These are phyloP conservation scores for Branchinecta lindahli DNA, from an alignment of 1,140 invertebrate species.

Conservation along the genomic window DNA sequence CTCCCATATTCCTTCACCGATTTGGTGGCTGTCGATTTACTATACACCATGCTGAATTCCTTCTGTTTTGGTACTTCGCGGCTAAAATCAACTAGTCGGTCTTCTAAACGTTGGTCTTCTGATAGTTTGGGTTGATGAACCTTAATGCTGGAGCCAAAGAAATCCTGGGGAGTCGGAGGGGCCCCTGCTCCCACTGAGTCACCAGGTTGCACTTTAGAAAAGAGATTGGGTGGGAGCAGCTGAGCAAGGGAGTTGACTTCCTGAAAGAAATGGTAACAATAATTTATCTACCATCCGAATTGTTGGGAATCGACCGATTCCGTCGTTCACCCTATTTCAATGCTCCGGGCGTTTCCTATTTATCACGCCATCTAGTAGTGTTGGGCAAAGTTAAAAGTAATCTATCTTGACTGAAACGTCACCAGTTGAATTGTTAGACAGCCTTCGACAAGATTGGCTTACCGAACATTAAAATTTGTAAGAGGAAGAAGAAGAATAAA, in stretches of 20 bases:
- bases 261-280: background rate
- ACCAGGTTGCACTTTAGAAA: background rate
- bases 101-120: background rate
- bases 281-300: too few relatives aligned
- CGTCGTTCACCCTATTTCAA: too few relatives aligned
- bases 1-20: background rate
- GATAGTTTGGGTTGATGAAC: background rate
- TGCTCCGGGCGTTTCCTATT: too few relatives aligned
- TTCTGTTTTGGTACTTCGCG: slow-evolving; percentile 9
- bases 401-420: too few relatives aligned
- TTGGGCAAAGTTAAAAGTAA: too few relatives aligned
- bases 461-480: too few relatives aligned
- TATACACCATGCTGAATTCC: background rate
- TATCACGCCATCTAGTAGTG: too few relatives aligned
- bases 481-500: too few relatives aligned
- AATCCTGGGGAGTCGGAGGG: background rate
- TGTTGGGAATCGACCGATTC: too few relatives aligned
- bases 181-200: background rate
- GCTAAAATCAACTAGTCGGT: background rate
- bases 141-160: background rate
- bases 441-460: too few relatives aligned
- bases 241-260: background rate
- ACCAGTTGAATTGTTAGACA: too few relatives aligned
- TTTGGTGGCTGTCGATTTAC: too few relatives aligned
- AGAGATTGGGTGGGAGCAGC: background rate